Evolutionary conservation across 2,888 invertebrate genomes (phyloP), one percentile per base, ranked within the genome.

Genomic region (Aradus depressus): DNA sequence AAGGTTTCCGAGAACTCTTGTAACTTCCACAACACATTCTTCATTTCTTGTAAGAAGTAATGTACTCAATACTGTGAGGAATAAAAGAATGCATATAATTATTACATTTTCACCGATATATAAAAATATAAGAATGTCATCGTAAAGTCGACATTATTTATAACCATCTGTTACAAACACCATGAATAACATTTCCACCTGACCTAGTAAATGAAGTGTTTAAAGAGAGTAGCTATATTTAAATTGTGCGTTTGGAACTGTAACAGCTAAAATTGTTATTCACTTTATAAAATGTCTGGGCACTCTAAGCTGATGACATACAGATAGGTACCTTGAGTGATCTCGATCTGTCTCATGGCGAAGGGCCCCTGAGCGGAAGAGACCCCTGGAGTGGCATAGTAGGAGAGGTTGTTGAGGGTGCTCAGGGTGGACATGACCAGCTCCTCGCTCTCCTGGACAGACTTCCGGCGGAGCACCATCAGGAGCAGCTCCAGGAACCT

Each of bases 351-450:
- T 54, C 72, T 68, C 6, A 69, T 61, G 47, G 72, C 70, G 60
- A 73, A 72, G 37, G 62, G 62, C 8, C 70, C 66, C 55, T 70
- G 69, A 45, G 68, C 67, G 38, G 66, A 60, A 47, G 65, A 61
- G n/a, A n/a, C n/a, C 50, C 70, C 69, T 22, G 68, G 67, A 6
- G 68, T 73, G 47, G 78, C 73, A 66, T 84, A 85, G 67, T 80
- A 90, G 2, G 88, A 86, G 48, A 90, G 71, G 67, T 90, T 90
- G 67, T 89, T 90, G 54, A 90, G 72, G 0, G 89, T 84, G 6
- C 86, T 85, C 39, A 89, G 69, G 12, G 83, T 78, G 4, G 87
- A 86, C 54, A 84, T 74, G 2, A 85, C 76, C 38, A 90, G 67
- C 65, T 89, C 88, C 60, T 83, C 81, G 58, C 76, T 75, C 59